A percentile compares a stretch with the other conserved stretches of the same genome.
phyloP scores from a whole-genome alignment of 1,140 invertebrate genomes.

The Anastrepha obliqua region DNA sequence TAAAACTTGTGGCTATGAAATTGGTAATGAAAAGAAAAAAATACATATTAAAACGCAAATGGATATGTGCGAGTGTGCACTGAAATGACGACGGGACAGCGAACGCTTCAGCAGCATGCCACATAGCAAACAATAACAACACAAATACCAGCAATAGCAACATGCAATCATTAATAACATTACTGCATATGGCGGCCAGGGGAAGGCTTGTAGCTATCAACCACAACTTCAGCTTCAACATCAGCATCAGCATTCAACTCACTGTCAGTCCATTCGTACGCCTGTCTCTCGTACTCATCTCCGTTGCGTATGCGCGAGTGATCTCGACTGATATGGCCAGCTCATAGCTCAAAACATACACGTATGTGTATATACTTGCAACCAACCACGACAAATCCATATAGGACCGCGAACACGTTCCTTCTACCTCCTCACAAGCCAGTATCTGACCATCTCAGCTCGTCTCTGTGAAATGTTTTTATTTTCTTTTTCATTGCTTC shows the following conservation, averaged over 20 bases:
- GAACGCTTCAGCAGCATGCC: background rate
- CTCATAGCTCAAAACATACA: background rate
- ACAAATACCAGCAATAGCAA: slow-evolving; percentile 25
- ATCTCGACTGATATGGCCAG: slow-evolving; percentile 32
- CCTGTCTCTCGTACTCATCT: slow-evolving; percentile 13
- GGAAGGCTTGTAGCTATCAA: background rate
- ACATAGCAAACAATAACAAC: background rate
- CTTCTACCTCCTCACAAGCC: background rate
- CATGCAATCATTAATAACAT: slow-evolving; percentile 45
- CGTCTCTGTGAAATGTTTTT: background rate
- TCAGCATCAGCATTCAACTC: slow-evolving; percentile 18
- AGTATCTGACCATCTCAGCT: background rate
- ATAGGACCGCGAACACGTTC: background rate
- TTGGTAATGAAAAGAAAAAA: background rate
- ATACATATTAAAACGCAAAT: slow-evolving; percentile 6
- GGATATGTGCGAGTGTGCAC: background rate
- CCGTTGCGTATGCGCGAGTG: slow-evolving; percentile 27
- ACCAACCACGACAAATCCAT: background rate
- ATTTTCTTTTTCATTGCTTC: slow-evolving; percentile 9
- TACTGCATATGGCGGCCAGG: background rate
- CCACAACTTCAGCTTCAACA: background rate
- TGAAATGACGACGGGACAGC: background rate
- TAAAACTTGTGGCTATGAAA: slow-evolving; percentile 29
- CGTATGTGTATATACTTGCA: too few species aligned
- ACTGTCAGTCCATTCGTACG: slow-evolving; percentile 7